Base-by-base conservation (phyloP, 2,888 invertebrate genomes). In the Xylota sylvarum region DNA sequence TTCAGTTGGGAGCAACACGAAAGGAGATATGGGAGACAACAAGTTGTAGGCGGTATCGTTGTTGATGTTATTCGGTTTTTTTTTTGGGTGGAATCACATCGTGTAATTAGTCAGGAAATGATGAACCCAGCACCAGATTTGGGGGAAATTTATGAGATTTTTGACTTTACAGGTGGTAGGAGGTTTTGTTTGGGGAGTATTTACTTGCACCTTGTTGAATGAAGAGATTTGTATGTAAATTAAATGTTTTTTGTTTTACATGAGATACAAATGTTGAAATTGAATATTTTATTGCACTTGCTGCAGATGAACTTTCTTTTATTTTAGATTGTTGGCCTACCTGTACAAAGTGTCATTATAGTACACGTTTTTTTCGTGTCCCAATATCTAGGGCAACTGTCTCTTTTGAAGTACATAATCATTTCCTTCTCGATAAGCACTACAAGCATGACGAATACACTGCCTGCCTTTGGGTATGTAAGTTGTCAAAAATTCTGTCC, bases 51-150 rank as follows among this genome's bases (percentile, higher is more conserved):
- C 60, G 43, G 10, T 70, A 19, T 62, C 27, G 12, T 62, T 14
- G 9, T 58, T 30, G 30, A n/a, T 76, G 19, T 48, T n/a, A 23
- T 52, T 43, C n/a, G 7, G 7, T 14, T 23, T 65, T 55, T 35
- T 14, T 23, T 65, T 55, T 35, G 17, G 27, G 12, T 46, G 43
- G 56, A n/a, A 46, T 55, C 27, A 55, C 40, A 17, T 40, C 27
- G 40, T 58, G 23, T 70, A 40, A 50, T 58, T 77, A 27, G 43
- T 67, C 32, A 72, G 72, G 78, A 83, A 78, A 62, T 52, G 40
- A 17, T 56, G 14, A 43, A 50, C 12, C 55, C 32, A 58, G 70
- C 35, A 43, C 19, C 72, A 72, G 52, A 35, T 60, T 32, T 9
- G 17, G 23, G 23, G 12, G 27, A 9, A 70, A 62, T 62, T 69